Evolutionary conservation across 23 tunicate species (phyloP), one percentile per base, ranked within the genome.

Genomic region (Diplosoma virens): DNA sequence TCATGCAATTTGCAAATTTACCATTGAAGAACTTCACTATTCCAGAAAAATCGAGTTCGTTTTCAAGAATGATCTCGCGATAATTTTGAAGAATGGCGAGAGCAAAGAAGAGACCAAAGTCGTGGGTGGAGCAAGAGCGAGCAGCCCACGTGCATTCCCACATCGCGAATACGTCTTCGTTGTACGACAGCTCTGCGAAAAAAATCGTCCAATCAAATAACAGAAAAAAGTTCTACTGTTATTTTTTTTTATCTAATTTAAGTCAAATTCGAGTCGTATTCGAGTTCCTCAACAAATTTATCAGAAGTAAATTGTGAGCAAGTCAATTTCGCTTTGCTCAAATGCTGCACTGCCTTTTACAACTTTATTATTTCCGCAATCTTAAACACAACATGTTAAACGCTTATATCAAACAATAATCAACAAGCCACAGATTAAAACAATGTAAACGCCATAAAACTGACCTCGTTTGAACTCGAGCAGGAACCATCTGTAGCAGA

Each of bases 131-230:
- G 32, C 84, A 78, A 37, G 76, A 77, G 56, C 76, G 64, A 3
- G 97, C 97, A 3, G 92, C 87, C 97, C 97, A 92, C 7, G 88
- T 63, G 24, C 83, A 35, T 75, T 92, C 97, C 97, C 97, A 92
- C 37, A 92, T 87, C 25, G 83, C 47, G 55, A 85, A 92, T 37
- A 92, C 87, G 59, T 92, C 97, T 14, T 84, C 90, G 56, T 92
- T 84, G 63, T 92, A 92, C 0, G 97, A 92, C 6, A 92, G 68
- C 47, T 92, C 97, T 89, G 71, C 23, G 67, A 68, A 58, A 68
- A 18, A 3, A 68, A 68, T 17, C 5, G 37, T 6, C 9, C 35
- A 4, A 6, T 16, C 24, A 20, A 16, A 56, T 56, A 16, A 16
- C 17, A 56, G 24, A 16, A 56, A 56, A 20, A 41, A 41, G 50